Percentiles rank a stretch among this genome's conserved stretches.
phyloP scores from a whole-genome alignment of 2,797 vertebrate genomes.

The Balearica regulorum region DNA sequence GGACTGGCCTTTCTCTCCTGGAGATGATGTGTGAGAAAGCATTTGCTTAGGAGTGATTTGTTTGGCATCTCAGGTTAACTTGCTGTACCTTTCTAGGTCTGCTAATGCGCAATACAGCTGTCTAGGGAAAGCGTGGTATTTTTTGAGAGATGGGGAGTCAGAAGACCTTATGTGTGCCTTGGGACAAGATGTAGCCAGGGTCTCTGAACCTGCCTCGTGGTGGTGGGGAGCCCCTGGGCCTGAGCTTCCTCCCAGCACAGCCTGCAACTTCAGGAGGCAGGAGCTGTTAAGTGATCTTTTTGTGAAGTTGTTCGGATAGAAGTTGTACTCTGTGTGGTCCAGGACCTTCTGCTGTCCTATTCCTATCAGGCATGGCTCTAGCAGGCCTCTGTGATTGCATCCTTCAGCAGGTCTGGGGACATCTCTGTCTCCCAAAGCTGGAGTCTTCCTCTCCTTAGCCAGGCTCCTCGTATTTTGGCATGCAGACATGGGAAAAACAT shows the following conservation, averaged over 20 bases:
- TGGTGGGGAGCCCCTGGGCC: rapidly evolving
- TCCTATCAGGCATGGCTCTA: neutral
- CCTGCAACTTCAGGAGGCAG: neutral
- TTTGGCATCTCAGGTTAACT: neutral
- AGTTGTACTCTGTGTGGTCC: neutral
- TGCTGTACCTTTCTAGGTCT: neutral
- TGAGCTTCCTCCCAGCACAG: neutral
- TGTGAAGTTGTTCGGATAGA: neutral
- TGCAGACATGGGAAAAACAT: neutral
- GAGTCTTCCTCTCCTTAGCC: neutral
- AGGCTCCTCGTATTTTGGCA: neutral
- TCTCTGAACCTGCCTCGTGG: neutral
- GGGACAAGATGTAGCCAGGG: rapidly evolving
- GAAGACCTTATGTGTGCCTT: neutral
- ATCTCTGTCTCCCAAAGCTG: neutral
- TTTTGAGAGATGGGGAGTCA: neutral
- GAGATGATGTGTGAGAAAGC: neutral
- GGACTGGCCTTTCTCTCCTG: neutral
- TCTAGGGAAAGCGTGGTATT: neutral
- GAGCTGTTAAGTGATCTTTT: neutral
- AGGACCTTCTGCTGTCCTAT: neutral
- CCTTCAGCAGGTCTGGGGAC: neutral
- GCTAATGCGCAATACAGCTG: rapidly evolving
- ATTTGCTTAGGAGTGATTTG: neutral
- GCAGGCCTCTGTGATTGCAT: rapidly evolving